These are phyloP conservation scores for Ahaetulla prasina DNA, from an alignment of 2,113 vertebrate species.

Conservation along the genomic window DNA sequence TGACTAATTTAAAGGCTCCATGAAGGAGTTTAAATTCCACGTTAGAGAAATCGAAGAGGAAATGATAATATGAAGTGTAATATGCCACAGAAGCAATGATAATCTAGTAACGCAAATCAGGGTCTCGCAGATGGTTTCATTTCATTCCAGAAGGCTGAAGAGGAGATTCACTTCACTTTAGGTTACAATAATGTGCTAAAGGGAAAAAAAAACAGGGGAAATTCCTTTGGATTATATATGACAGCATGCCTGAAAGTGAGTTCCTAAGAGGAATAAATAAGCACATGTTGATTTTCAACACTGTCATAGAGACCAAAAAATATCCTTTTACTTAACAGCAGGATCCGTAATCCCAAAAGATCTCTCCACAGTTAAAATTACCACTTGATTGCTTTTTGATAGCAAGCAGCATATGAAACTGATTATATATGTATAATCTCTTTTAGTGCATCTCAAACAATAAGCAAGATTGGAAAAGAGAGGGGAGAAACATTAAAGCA, in stretches of 20 bases:
- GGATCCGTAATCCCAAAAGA: background rate
- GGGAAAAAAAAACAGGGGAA: background rate
- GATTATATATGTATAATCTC: background rate
- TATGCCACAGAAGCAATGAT: background rate
- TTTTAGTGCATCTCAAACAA: slow-evolving; percentile 25
- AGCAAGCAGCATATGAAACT: slow-evolving; percentile 12
- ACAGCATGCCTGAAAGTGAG: background rate
- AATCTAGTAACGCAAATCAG: background rate
- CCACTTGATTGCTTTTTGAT: slow-evolving; percentile 6
- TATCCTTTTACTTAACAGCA: background rate
- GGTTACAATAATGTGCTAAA: background rate
- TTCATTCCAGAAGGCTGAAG: background rate
- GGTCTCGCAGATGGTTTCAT: background rate
- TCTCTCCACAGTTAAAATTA: background rate
- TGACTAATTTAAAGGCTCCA: background rate
- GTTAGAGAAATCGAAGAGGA: background rate
- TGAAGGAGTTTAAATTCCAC: background rate
- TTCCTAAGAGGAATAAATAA: slow-evolving; percentile 21
- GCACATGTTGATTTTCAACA: background rate
- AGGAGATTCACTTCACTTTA: slow-evolving; percentile 6
- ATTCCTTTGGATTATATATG: background rate
- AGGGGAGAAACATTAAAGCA: background rate
- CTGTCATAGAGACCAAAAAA: background rate
- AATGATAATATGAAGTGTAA: background rate
- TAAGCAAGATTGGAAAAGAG: background rate